A percentile compares a stretch with the other conserved stretches of the same genome.
phyloP scores from a whole-genome alignment of 2,888 invertebrate genomes.

The Cactoblastis cactorum region DNA sequence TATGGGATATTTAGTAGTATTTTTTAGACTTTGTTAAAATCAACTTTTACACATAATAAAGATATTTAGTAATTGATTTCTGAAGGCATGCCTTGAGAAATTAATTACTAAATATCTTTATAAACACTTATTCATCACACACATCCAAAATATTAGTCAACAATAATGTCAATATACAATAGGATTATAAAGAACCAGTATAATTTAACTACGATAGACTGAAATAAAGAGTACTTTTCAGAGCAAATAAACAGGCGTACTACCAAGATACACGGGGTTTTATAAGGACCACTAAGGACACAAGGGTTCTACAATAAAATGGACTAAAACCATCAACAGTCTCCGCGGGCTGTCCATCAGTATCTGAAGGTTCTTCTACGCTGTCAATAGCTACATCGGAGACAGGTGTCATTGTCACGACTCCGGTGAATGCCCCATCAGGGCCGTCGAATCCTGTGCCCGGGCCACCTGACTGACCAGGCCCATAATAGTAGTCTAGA shows the following conservation, averaged over 20 bases:
- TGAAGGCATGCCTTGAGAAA: too few relatives aligned
- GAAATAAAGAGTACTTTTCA: too few relatives aligned
- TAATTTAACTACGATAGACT: too few relatives aligned
- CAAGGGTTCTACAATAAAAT: not conserved
- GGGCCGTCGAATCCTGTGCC: constrained; percentile 44
- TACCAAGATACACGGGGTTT: not conserved
- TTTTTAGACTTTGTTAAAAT: too few relatives aligned
- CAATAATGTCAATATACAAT: too few relatives aligned
- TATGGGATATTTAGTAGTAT: too few relatives aligned
- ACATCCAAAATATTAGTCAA: too few relatives aligned
- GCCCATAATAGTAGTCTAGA: constrained; percentile 18
- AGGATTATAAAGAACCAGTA: too few relatives aligned
- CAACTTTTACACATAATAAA: too few relatives aligned
- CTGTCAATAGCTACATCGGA: not conserved
- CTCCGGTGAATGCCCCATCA: constrained; percentile 32
- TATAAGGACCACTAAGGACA: not conserved
- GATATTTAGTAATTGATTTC: too few relatives aligned
- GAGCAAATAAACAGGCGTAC: not conserved
- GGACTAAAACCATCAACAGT: not conserved
- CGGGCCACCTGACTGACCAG: constrained; percentile 28
- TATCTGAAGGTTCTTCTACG: not conserved
- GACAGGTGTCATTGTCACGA: constrained; percentile 1
- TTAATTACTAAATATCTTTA: too few relatives aligned
- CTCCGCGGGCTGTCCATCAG: not conserved
- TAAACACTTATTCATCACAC: too few relatives aligned